Evolutionary conservation across 2,113 vertebrate genomes (phyloP), one percentile per base, ranked within the genome.

Genomic region (Vireo altiloquus): DNA sequence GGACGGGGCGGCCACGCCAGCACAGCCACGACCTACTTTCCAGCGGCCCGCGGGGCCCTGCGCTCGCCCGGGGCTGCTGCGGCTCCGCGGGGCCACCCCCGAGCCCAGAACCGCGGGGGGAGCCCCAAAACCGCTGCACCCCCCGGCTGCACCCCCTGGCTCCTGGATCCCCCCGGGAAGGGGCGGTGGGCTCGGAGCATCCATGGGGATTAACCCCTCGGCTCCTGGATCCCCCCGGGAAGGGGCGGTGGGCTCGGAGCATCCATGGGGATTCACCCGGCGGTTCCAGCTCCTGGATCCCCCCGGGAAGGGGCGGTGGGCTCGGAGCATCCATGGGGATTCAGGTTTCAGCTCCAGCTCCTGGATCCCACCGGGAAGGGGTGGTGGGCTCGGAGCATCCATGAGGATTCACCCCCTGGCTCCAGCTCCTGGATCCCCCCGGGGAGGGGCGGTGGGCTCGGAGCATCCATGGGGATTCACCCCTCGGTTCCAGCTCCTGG

Each of bases 1-100:
- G 95, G 95, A 93, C 72, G n/a, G 81, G 50, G 76, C 82, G 71
- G 46, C 92, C 84, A 15, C 15, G 37, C 71, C 94, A 71, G 86
- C 53, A 0, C 3, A 12, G 80, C 90, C 92, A 77, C 63, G 86
- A 94, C 94, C 95, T 92, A 89, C 90, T 93, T 97, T 95, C 70
- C 63, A 1, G 1, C n/a, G 1, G n/a, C 71, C 63, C 22, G 2
- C 0, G 17, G 72, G 79, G 74, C 16, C 44, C 66, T 0, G 1
- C 2, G 1, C 39, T 52, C 2, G 5, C 82, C 69, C n/a, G 78
- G 42, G 52, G 52, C 59, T 37, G 56, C 1, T 1, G 20, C 1
- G 5, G 79, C 83, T 82, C 79, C 39, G 81, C 66, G 71, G 7
- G 0, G 3, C 37, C n/a, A 39, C 40, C 50, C n/a, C 40, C 9